Base-by-base conservation (phyloP, 2,113 vertebrate genomes). In the Miniopterus natalensis region DNA sequence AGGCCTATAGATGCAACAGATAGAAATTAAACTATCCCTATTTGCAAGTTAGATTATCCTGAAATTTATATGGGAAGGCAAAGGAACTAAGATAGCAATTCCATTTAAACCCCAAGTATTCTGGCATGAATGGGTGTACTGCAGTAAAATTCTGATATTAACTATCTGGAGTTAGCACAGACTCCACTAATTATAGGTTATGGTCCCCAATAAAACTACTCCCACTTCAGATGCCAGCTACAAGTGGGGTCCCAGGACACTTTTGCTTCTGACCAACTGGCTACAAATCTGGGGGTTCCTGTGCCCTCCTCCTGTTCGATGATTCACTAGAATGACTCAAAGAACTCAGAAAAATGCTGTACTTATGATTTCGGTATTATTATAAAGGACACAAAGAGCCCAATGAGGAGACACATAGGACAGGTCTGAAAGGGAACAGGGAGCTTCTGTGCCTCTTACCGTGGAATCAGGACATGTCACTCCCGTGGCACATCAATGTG, bases 401-500 rank as follows among this genome's bases (percentile, higher is more conserved):
- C 55, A 55, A 40, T 23, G 23, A 23, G 74, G 49, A 92, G 51
- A 61, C 21, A 10, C 3, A 5, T 4, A 42, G 4, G 18, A 63
- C 12, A 29, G 23, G 31, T 51, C 66, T 66, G 18, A 51, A 27
- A 51, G 14, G n/a, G 51, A 31, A 12, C 29, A 61, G 2, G 8
- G 68, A 45, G 0, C 18, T 59, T 21, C 17, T 1, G 12, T 8
- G 73, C 36, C 25, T 9, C 80, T 2, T 66, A 17, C 17, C 15
- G 11, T 40, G 55, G 55, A 45, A 18, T 15, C 42, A 71, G 42
- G 51, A 11, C 8, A 17, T 2, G 5, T 40, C 49, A 13, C 57
- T 15, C 0, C 12, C 18, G 4, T 70, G 18, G 31, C 63, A 65
- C 11, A 47, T 9, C 0, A 0, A 20, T 6, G 36, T 51, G 36